Evolutionary conservation across 2,797 vertebrate genomes (phyloP).

Genomic region (Balearica regulorum): DNA sequence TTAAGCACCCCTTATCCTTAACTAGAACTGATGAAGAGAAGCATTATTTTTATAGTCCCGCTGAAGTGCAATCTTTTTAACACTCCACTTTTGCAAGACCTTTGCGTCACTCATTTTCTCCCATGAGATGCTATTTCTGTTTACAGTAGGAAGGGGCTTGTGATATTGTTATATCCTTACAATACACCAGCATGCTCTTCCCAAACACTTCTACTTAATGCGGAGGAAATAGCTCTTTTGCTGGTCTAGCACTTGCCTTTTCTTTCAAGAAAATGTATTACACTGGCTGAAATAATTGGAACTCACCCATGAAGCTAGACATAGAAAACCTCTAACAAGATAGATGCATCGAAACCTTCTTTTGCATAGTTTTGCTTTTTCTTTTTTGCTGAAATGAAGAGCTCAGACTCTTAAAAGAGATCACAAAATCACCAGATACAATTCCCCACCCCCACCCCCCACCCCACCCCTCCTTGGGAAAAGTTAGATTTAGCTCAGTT

Average conservation of each 20-base stretch:
- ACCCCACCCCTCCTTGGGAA: background rate
- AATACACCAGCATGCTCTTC: background rate
- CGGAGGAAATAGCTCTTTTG: background rate
- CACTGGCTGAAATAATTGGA: background rate
- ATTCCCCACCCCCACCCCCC: too few relatives aligned
- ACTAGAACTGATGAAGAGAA: background rate
- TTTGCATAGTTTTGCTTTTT: background rate
- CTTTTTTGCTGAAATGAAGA: background rate
- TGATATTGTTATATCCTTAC: background rate
- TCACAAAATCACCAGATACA: background rate
- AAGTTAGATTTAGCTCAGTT: slow-evolving; percentile 2
- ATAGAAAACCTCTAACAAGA: background rate
- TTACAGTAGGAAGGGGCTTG: background rate
- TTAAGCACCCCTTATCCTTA: background rate
- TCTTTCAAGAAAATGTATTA: background rate
- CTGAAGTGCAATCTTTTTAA: background rate
- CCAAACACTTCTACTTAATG: background rate
- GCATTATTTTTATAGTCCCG: background rate
- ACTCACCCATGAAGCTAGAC: background rate
- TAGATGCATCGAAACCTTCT: background rate
- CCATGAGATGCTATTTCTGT: background rate
- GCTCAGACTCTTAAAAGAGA: background rate
- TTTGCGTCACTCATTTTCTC: background rate
- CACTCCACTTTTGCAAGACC: background rate
- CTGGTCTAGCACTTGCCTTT: background rate